Evolutionary conservation across 2,113 vertebrate genomes (phyloP).

Genomic region (Sylvia atricapilla): DNA sequence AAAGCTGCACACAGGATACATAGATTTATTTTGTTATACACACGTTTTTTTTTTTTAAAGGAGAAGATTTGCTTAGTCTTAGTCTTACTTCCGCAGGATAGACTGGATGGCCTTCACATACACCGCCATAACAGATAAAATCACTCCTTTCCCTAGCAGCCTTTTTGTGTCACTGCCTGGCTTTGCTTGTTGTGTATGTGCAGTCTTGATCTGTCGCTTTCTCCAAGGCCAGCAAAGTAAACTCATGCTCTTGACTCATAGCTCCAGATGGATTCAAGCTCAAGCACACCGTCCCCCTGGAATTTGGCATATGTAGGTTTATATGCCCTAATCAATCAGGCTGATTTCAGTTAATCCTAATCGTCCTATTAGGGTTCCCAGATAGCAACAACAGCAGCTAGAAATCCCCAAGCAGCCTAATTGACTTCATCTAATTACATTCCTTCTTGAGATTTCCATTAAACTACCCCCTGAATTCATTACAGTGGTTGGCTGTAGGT

Average conservation of each 20-base stretch:
- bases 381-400: slow-evolving; percentile 65
- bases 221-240: slow-evolving; percentile 53
- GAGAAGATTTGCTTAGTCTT: neutral
- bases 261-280: slow-evolving; percentile 64
- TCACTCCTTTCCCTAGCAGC: neutral
- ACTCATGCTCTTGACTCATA: slow-evolving; percentile 50
- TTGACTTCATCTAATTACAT: slow-evolving; percentile 73
- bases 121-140: neutral
- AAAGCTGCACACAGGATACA: neutral
- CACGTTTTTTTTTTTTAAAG: neutral
- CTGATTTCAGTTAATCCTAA: slow-evolving; percentile 74
- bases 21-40: neutral
- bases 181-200: neutral
- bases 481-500: slow-evolving; percentile 14
- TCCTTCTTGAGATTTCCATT: slow-evolving; percentile 70
- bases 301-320: slow-evolving; percentile 50
- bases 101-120: neutral
- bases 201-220: slow-evolving; percentile 18
- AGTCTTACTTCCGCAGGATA: neutral
- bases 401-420: slow-evolving; percentile 73
- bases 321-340: slow-evolving; percentile 69
- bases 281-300: slow-evolving; percentile 16
- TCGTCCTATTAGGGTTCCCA: slow-evolving; percentile 72
- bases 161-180: neutral
- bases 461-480: slow-evolving; percentile 62